These are phyloP conservation scores for Odontamblyopus lacepedii DNA, from an alignment of 2,797 vertebrate genomes.

Conservation along the genomic window DNA sequence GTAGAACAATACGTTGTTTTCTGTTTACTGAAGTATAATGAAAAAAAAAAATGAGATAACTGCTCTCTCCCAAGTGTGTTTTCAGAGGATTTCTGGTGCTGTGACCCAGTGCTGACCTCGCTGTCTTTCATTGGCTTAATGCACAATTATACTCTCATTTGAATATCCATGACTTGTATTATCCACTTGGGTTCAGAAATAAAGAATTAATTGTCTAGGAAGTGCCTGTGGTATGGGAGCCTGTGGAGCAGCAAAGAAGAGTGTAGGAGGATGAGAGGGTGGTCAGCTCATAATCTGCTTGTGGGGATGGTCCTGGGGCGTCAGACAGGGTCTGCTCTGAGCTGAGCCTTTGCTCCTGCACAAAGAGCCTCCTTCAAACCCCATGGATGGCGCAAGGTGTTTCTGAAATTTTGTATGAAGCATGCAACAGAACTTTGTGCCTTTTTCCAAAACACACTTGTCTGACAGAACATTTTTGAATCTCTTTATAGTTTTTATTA, in stretches of 20 bases:
- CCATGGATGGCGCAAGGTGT: background rate
- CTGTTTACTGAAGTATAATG: background rate
- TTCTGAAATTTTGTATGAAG: background rate
- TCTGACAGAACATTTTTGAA: background rate
- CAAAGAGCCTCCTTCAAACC: background rate
- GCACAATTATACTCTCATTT: background rate
- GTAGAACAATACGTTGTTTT: background rate
- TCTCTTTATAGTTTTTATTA: slow-evolving; percentile 15
- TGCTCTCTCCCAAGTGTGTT: background rate
- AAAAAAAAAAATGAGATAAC: background rate
- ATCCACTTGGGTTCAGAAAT: background rate
- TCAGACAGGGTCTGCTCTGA: background rate
- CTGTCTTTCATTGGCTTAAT: background rate
- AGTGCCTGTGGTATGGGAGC: background rate
- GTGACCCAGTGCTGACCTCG: background rate
- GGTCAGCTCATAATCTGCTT: background rate
- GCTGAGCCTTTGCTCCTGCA: background rate
- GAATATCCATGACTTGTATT: slow-evolving; percentile 2
- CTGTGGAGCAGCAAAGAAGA: background rate
- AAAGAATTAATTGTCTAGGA: background rate
- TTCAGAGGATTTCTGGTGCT: background rate
- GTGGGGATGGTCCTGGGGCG: background rate
- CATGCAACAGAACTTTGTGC: background rate
- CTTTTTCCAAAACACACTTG: background rate
- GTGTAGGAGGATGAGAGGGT: background rate